Evolutionary conservation across 2,113 vertebrate genomes (phyloP).

Genomic region (Numenius arquata): DNA sequence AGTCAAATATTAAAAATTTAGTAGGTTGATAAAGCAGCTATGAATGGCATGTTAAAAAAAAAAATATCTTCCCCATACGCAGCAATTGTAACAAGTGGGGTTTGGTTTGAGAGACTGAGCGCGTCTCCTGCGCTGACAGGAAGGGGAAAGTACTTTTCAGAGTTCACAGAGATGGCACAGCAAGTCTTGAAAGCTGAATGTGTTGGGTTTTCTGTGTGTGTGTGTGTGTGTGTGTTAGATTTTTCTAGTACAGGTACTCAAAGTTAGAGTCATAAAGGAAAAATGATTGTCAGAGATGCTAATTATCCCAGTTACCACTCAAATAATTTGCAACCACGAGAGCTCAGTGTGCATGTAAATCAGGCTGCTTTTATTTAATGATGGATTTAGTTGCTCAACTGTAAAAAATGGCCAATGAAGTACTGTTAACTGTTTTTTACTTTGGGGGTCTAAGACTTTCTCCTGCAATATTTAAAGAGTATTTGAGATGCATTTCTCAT

Average conservation of each 20-base stretch:
- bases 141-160: background rate
- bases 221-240: background rate
- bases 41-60: background rate
- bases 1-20: background rate
- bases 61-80: accelerated
- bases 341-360: background rate
- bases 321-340: background rate
- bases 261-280: background rate
- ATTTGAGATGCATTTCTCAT: background rate
- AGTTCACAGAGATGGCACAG: background rate
- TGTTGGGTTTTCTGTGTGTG: background rate
- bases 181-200: background rate
- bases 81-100: background rate
- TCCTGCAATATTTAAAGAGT: background rate
- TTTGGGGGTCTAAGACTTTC: background rate
- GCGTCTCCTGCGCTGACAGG: accelerated
- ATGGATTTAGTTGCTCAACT: background rate
- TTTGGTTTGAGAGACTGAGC: background rate
- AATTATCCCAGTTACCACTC: background rate
- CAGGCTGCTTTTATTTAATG: background rate
- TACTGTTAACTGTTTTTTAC: background rate
- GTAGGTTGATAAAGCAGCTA: background rate
- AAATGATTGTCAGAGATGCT: background rate
- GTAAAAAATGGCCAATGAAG: background rate
- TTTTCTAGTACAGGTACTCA: background rate